phyloP scores from a whole-genome alignment of 2,797 vertebrate species.

The Garrulus glandarius region DNA sequence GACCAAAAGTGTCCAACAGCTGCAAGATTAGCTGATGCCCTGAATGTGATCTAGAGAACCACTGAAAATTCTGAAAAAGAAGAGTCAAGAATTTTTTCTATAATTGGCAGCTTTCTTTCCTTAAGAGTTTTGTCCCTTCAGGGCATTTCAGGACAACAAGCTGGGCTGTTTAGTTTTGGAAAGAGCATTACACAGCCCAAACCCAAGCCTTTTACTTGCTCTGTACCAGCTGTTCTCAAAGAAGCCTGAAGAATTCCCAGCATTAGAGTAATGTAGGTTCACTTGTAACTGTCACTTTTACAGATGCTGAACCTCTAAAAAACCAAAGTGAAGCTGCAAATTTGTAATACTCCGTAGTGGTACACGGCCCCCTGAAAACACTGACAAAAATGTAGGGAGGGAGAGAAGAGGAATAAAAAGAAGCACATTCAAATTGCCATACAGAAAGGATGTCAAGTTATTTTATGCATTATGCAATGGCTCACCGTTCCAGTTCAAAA shows the following conservation, averaged over 20 bases:
- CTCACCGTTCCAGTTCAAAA: neutral
- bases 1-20: neutral
- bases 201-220: neutral
- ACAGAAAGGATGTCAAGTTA: neutral
- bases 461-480: neutral
- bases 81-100: constrained; percentile 37
- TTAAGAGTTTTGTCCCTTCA: constrained; percentile 6
- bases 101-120: constrained; percentile 46
- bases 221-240: neutral
- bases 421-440: neutral
- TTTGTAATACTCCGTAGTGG: neutral
- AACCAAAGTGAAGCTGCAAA: neutral
- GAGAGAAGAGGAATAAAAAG: neutral
- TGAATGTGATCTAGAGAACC: neutral
- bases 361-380: neutral
- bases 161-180: constrained; percentile 21
- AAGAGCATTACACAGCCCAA: neutral
- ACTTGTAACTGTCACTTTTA: neutral
- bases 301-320: neutral
- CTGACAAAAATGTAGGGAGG: neutral
- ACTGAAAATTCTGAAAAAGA: constrained; percentile 10
- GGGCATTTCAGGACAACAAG: constrained; percentile 43
- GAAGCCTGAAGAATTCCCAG: neutral
- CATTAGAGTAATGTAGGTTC: neutral
- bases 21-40: constrained; percentile 39